Percentiles rank a stretch among this genome's conserved stretches.
Evolutionary conservation across 2,797 vertebrate genomes (phyloP).

Genomic region (Poeciliopsis gracilis): DNA sequence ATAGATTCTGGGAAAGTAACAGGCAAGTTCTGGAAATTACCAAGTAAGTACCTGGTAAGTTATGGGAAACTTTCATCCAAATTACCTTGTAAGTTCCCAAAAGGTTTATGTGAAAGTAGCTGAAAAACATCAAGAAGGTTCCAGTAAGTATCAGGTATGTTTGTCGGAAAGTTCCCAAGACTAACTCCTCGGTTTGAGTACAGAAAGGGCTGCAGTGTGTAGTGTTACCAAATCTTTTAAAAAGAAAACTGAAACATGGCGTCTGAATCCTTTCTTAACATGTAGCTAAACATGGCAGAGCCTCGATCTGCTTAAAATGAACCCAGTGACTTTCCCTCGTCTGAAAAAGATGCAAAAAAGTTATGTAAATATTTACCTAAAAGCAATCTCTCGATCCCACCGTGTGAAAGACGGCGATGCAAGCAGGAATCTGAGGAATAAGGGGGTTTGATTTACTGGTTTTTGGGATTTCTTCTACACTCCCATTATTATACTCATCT

Average conservation of each 20-base stretch:
- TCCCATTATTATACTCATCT: constrained; percentile 36
- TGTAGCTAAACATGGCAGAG: constrained; percentile 7
- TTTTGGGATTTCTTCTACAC: constrained; percentile 56
- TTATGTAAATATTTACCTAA: constrained; percentile 62
- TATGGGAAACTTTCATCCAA: neutral
- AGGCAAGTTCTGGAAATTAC: neutral
- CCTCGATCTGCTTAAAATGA: constrained; percentile 11
- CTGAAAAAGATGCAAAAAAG: constrained; percentile 65
- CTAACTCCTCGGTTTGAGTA: neutral
- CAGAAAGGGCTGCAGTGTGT: neutral
- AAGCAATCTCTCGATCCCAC: constrained; percentile 35
- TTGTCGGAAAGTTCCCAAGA: neutral
- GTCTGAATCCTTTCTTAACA: constrained; percentile 18
- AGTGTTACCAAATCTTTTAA: constrained; percentile 2
- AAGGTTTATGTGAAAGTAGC: neutral
- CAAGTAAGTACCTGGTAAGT: neutral
- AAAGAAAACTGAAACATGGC: neutral
- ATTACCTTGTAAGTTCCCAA: neutral
- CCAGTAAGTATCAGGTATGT: neutral
- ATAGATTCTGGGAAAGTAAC: neutral
- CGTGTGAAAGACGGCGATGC: constrained; percentile 25
- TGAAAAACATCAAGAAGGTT: neutral
- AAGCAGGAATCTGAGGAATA: constrained; percentile 34
- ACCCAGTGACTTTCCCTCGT: constrained; percentile 42
- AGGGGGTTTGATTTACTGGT: constrained; percentile 44